Conservation (phyloP, 2,888 invertebrate species). For the Galeruca laticollis region DNA sequence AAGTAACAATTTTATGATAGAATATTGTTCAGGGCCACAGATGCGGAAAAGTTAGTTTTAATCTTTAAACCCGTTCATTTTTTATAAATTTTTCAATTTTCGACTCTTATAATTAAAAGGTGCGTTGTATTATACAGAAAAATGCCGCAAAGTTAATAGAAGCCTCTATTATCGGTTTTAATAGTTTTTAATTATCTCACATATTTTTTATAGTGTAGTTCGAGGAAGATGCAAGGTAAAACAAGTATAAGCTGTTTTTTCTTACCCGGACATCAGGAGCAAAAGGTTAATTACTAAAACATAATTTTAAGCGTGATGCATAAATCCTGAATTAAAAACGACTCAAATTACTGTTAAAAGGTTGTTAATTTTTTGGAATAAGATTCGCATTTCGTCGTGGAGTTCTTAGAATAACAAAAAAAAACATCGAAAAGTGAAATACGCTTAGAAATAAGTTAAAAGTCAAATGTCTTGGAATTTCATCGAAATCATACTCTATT, state of each 20-base stretch:
- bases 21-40: too few relatives aligned
- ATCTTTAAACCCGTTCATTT: too few relatives aligned
- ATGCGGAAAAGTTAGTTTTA: too few relatives aligned
- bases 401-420: slow-evolving; percentile 5
- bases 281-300: slow-evolving; percentile 53
- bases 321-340: slow-evolving; percentile 62
- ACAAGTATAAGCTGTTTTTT: slow-evolving; percentile 44
- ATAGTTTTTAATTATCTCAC: neutral
- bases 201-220: slow-evolving; percentile 28
- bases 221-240: slow-evolving; percentile 39
- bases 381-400: slow-evolving; percentile 16
- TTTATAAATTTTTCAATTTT: too few relatives aligned
- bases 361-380: slow-evolving; percentile 45
- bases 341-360: slow-evolving; percentile 56
- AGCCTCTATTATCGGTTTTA: too few relatives aligned
- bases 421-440: slow-evolving; percentile 7
- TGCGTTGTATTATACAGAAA: too few relatives aligned
- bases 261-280: slow-evolving; percentile 41
- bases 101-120: too few relatives aligned
- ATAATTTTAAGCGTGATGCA: slow-evolving; percentile 53
- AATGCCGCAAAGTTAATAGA: too few relatives aligned
- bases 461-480: slow-evolving; percentile 3
- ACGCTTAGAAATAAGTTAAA: neutral
- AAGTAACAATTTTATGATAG: too few relatives aligned
- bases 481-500: neutral